Base-by-base conservation (phyloP, 2,888 invertebrate species). In the Mesorhabditis spiculigera region DNA sequence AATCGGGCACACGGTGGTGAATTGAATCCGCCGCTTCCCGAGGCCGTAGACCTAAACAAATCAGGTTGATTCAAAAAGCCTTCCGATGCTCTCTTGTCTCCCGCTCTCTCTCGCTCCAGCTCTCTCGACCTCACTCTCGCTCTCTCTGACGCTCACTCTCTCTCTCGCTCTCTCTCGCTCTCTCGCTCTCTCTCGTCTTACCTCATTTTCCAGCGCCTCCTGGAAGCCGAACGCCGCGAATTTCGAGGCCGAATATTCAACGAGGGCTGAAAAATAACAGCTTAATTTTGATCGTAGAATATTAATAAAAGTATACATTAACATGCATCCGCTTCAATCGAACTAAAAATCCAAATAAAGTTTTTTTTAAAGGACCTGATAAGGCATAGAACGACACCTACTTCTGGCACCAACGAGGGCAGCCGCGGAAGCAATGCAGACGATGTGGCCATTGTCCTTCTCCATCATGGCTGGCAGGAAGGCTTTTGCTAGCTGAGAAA, bases 181-280 rank as follows among this genome's bases (percentile, higher is more conserved):
- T 50, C n/a, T 50, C 0, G 28, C 58, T 50, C n/a, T 50, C n/a
- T 50, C 8, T 10, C 58, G 8, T 13, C 6, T n/a, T 63, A 94
- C 88, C 86, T 94, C 94, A 4, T 91, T 90, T 76, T 91, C 90
- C 0, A 96, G 89, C 77, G 93, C 92, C 86, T 96, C 95, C 81
- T 94, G 93, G 85, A 94, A 93, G 1, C 95, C 95, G 72, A 93
- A 91, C 6, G 93, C 94, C 0, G 94, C 95, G 81, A 91, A 92
- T 88, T 96, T 96, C 45, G 94, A 94, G 1, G 94, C 90, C 86
- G 93, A 93, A 87, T 96, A 96, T 87, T 95, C 95, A 13, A 85
- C 82, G n/a, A 88, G 81, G 1, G 86, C 74, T 44, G 61, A 67
- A 16, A 13, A 8, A n/a, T 63, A n/a, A 2, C 13, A 63, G 8